Base-by-base conservation (phyloP, 2,113 vertebrate species). In the Carassius carassius region DNA sequence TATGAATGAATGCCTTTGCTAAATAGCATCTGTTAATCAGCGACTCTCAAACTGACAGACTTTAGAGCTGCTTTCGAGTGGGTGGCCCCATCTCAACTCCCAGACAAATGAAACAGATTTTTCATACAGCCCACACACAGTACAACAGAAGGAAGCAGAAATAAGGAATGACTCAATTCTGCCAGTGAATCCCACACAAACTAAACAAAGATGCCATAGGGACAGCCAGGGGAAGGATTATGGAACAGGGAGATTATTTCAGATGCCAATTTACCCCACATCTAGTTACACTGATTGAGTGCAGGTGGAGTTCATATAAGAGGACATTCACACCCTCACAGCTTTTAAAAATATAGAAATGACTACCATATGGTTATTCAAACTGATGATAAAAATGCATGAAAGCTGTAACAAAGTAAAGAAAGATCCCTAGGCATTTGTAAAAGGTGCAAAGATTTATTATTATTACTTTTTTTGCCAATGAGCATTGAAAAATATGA, bases 41-140 rank as follows among this genome's bases (percentile, higher is more conserved):
- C 86, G 88, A 77, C 51, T 84, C 84, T 91, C 87, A 91, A 90
- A 87, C 37, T 87, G 81, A 89, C 91, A 90, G 86, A 90, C 88
- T 88, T 90, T 65, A 85, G 91, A 47, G 85, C 89, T 88, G 88
- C 76, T 76, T 88, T 81, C 72, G 90, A 75, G 92, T 92, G 89
- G 92, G 92, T 35, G 86, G 89, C 88, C 79, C 47, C 88, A 90
- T 88, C 84, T 74, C 89, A 88, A 90, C 87, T 86, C 63, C 77
- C 73, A 87, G 91, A 92, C 89, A 92, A 90, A 93, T 90, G 90
- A 93, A 92, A 89, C 79, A 88, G 89, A 92, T 93, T 88, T 88
- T 84, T 85, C 72, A 87, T 65, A 84, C 78, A 83, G 78, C 82
- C 82, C 86, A 86, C 79, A 79, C 82, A 84, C 87, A 81, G 82